These are phyloP conservation scores for Barnardius zonarius DNA, from an alignment of 2,113 vertebrate genomes.

Conservation along the genomic window DNA sequence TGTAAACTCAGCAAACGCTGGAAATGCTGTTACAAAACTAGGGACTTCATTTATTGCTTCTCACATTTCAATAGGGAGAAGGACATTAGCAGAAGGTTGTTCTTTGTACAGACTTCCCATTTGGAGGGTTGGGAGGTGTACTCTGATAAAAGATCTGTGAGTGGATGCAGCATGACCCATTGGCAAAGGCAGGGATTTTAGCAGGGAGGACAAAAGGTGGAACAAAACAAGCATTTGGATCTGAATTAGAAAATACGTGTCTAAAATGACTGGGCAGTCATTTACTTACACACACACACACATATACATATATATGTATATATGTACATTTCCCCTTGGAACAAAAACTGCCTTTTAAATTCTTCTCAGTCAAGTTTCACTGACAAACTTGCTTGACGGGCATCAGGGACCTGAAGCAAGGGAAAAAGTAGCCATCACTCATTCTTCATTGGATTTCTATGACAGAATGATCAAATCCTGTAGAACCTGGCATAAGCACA, in stretches of 20 bases:
- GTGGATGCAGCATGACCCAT: not conserved
- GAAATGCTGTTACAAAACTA: slow-evolving; percentile 50
- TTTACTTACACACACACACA: not conserved
- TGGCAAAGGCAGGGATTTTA: not conserved
- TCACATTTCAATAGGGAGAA: slow-evolving; percentile 60
- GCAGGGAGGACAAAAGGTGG: not conserved
- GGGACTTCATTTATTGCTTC: slow-evolving; percentile 52
- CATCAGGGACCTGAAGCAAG: slow-evolving; percentile 77
- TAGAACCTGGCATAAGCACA: slow-evolving; percentile 82
- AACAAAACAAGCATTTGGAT: not conserved
- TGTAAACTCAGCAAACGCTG: slow-evolving; percentile 50
- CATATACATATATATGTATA: not conserved
- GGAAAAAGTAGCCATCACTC: slow-evolving; percentile 83
- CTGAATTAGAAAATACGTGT: not conserved
- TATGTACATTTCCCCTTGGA: slow-evolving; percentile 49
- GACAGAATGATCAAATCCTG: slow-evolving; percentile 84
- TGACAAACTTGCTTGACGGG: slow-evolving; percentile 81
- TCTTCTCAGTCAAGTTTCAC: slow-evolving; percentile 78
- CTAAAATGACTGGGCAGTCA: not conserved
- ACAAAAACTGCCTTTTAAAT: slow-evolving; percentile 73
- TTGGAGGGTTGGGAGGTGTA: not conserved
- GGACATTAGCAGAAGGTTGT: slow-evolving; percentile 45
- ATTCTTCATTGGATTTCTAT: slow-evolving; percentile 85
- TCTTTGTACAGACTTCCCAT: slow-evolving; percentile 53
- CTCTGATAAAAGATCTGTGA: not conserved